phyloP scores from a whole-genome alignment of 2,888 invertebrate genomes.

The Aethes cnicana region DNA sequence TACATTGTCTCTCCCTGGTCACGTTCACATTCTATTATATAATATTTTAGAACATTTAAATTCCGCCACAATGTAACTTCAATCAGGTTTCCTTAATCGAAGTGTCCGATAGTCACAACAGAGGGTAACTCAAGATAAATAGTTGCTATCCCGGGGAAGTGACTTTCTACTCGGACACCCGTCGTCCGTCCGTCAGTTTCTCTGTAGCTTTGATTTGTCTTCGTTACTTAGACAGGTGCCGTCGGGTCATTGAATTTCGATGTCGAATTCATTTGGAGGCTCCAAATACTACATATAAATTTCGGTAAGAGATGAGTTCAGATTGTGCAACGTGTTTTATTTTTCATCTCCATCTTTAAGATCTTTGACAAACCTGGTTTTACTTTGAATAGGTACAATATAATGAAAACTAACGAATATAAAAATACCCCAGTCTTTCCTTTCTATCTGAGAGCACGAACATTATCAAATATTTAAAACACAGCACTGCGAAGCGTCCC shows the following conservation, averaged over 20 bases:
- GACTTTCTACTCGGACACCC: constrained; percentile 65
- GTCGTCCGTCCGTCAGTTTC: no score
- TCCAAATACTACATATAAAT: constrained; percentile 40
- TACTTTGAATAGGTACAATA: no score
- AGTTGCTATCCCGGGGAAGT: constrained; percentile 68
- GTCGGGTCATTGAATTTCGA: constrained; percentile 57
- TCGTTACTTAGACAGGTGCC: constrained; percentile 70
- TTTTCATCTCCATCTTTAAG: no score
- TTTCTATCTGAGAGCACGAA: no score
- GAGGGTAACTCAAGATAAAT: constrained; percentile 67
- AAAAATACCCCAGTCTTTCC: no score
- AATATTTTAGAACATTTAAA: not conserved
- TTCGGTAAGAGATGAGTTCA: no score
- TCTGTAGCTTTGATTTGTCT: constrained; percentile 74
- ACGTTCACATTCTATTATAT: not conserved
- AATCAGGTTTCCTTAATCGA: constrained; percentile 46
- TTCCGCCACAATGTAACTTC: not conserved
- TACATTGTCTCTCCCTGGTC: no score
- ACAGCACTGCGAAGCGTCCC: not conserved
- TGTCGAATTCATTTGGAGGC: constrained; percentile 49
- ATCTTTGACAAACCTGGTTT: no score
- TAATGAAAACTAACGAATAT: no score
- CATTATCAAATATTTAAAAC: constrained; percentile 28
- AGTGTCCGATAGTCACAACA: constrained; percentile 46
- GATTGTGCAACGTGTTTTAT: no score